Conservation (phyloP, 2,888 invertebrate species). For the Phymatocera aterrima region DNA sequence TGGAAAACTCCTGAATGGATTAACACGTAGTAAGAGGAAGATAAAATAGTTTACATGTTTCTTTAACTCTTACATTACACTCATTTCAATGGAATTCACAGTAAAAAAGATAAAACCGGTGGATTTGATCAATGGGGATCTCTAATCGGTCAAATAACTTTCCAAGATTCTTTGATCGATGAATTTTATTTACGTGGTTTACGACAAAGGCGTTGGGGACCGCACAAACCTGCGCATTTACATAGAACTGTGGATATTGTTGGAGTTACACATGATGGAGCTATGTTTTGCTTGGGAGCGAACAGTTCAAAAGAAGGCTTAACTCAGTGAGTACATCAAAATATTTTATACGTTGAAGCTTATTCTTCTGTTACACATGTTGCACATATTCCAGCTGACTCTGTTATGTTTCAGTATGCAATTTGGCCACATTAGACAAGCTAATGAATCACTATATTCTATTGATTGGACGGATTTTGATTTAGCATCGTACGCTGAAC, state of each 20-base stretch:
- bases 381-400: conserved; percentile 47
- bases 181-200: conserved; percentile 77
- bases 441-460: conserved; percentile 71
- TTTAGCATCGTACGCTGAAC: conserved; percentile 75
- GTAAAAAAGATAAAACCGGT: conserved; percentile 72
- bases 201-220: conserved; percentile 75
- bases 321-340: conserved; percentile 77
- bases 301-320: conserved; percentile 76
- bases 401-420: conserved; percentile 74
- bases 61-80: not conserved
- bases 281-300: conserved; percentile 77
- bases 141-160: conserved; percentile 78
- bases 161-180: conserved; percentile 71
- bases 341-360: not conserved
- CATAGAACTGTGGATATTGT: conserved; percentile 69
- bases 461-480: conserved; percentile 76
- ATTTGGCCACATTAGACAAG: conserved; percentile 77
- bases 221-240: conserved; percentile 65
- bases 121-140: conserved; percentile 82
- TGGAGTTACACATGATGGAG: conserved; percentile 77
- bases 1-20: conserved; percentile 80
- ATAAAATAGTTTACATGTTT: conserved; percentile 40
- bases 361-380: not conserved
- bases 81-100: conserved; percentile 54
- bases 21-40: conserved; percentile 77